phyloP scores from a whole-genome alignment of 2,888 invertebrate species.

The Nemapogon koenigi region DNA sequence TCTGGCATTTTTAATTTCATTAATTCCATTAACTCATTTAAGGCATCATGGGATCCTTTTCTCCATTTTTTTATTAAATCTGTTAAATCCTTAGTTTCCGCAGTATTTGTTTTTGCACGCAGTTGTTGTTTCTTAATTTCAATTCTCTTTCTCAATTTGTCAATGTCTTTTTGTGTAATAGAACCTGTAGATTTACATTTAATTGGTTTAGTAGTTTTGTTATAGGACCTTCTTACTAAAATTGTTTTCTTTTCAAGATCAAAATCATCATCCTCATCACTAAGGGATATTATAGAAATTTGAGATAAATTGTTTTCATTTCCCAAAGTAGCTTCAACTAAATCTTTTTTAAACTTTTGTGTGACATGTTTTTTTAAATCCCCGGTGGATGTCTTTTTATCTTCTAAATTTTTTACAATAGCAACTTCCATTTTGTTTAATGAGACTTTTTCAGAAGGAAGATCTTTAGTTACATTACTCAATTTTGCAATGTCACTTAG shows the following conservation, averaged over 20 bases:
- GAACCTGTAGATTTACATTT: conserved; percentile 54
- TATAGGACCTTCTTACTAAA: conserved; percentile 37
- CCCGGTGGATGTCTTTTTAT: conserved; percentile 24
- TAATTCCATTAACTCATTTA: conserved; percentile 51
- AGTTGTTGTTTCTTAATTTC: conserved; percentile 44
- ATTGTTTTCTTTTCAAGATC: conserved; percentile 39
- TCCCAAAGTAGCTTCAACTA: conserved; percentile 12
- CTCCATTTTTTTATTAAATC: conserved; percentile 59
- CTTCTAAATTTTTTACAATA: conserved; percentile 22
- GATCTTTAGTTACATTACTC: conserved; percentile 12
- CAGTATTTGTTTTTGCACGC: conserved; percentile 35
- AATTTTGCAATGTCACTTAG: conserved; percentile 28
- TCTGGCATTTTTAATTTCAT: conserved; percentile 46
- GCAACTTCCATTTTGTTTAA: conserved; percentile 14
- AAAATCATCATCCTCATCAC: conserved; percentile 41
- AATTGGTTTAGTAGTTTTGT: conserved; percentile 34
- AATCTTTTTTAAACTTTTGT: conserved; percentile 15
- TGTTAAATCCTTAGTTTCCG: conserved; percentile 52
- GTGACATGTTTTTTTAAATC: conserved; percentile 16
- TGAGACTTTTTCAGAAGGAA: background rate
- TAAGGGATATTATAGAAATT: conserved; percentile 20
- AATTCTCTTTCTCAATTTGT: conserved; percentile 43
- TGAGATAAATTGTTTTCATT: conserved; percentile 20
- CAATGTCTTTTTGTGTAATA: conserved; percentile 47
- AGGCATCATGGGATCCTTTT: conserved; percentile 56